Base-by-base conservation (phyloP, 2,888 invertebrate genomes). In the Apamea epomidion region DNA sequence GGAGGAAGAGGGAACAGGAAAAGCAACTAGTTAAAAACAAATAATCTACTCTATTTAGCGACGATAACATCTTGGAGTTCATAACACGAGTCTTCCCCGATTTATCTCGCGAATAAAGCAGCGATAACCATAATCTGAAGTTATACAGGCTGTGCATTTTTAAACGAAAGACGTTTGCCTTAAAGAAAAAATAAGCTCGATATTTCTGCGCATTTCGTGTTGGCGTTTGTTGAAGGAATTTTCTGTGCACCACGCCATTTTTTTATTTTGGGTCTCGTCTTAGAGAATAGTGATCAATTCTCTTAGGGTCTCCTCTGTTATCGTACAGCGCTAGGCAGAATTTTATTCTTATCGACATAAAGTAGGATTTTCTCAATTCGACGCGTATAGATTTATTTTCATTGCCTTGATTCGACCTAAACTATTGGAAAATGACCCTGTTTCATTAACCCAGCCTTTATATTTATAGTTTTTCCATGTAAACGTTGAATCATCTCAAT, bases 21-120 rank as follows among this genome's bases (percentile, higher is more conserved):
- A 86, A 82, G 69, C 32, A 77, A 76, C 58, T 67, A 77, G 37
- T 82, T 62, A 69, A 68, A 64, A 75, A 78, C 69, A 78, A 72
- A 72, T 83, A 82, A 86, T 86, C 64, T 51, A 45, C 77, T 73
- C 5, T 72, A 78, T 76, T 81, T 81, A 65, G 69, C 73, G 21
- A 42, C 29, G 65, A 85, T 81, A 81, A 71, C 62, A 62, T 62
- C 42, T 62, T 6, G 25, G 76, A 78, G 51, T 75, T 86, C 78
- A 74, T 78, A 72, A 78, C 25, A 58, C 37, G 69, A 45, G 21
- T 78, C 68, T 78, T 45, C n/a, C 29, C 2, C 12, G n/a, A 78
- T 73, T 72, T 32, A 72, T 82, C 60, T 85, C 29, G 14, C 14
- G 42, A 82, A 78, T 32, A 18, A 72, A 65, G 58, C 45, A 67